Evolutionary conservation across 92 coral and sea anemone species (phyloP).

Genomic region (Anthopleura xanthogrammica): DNA sequence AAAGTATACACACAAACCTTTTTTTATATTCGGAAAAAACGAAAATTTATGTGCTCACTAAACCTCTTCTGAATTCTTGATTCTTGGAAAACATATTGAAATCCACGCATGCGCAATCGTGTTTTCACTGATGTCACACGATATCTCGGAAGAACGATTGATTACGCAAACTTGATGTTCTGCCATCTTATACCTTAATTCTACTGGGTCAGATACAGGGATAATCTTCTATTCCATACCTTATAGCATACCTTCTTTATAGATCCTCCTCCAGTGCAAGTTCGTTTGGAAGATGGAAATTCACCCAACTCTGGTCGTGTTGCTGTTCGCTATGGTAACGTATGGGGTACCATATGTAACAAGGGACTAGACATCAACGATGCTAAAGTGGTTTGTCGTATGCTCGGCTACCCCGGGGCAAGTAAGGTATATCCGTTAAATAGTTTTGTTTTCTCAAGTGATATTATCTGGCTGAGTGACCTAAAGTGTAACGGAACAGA

Average conservation of each 20-base stretch:
- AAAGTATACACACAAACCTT: too few relatives aligned
- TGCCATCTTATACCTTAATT: too few relatives aligned
- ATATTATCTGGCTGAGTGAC: background rate
- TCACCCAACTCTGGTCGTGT: constrained; percentile 2
- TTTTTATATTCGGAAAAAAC: too few relatives aligned
- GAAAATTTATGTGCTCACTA: too few relatives aligned
- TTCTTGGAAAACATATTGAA: too few relatives aligned
- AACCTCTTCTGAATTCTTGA: too few relatives aligned
- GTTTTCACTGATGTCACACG: too few relatives aligned
- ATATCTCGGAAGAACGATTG: too few relatives aligned
- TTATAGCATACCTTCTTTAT: background rate
- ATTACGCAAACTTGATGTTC: too few relatives aligned
- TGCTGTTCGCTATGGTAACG: constrained; percentile 7
- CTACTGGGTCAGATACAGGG: too few relatives aligned
- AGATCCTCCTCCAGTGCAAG: constrained; percentile 2
- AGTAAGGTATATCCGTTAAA: background rate
- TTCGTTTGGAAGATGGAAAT: background rate
- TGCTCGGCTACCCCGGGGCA: constrained; percentile 5
- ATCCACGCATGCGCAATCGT: too few relatives aligned
- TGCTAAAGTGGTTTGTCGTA: constrained; percentile 7
- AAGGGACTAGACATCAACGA: background rate
- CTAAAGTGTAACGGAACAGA: background rate
- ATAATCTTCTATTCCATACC: too few relatives aligned
- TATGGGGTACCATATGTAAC: constrained; percentile 3
- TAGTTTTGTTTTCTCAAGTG: background rate